Conservation (phyloP, 1,140 invertebrate genomes). For the Asobara japonica region DNA sequence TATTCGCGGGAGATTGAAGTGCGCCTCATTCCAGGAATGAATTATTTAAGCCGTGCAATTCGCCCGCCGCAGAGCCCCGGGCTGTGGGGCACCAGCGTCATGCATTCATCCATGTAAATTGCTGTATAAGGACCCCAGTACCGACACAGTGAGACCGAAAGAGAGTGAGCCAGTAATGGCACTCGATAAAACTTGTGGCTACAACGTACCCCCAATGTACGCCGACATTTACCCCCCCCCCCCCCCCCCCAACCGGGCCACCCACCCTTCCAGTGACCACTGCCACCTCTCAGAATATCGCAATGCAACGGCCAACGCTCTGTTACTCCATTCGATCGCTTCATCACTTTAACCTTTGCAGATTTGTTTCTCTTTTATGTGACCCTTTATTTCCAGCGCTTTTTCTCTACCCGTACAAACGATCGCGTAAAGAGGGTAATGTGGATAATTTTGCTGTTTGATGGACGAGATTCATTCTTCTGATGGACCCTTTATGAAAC, state of each 20-base stretch:
- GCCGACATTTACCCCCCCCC: not conserved
- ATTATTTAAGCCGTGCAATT: constrained; percentile 17
- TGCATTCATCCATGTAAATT: constrained; percentile 30
- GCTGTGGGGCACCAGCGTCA: constrained; percentile 12
- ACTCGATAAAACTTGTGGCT: constrained; percentile 26
- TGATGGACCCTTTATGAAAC: too few relatives aligned
- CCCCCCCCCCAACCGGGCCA: too few relatives aligned
- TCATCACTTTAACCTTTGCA: constrained; percentile 11
- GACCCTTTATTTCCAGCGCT: not conserved
- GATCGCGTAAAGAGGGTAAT: not conserved
- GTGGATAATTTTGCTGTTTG: too few relatives aligned
- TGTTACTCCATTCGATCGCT: not conserved
- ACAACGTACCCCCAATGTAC: not conserved
- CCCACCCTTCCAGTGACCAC: constrained; percentile 21
- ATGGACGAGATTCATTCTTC: too few relatives aligned
- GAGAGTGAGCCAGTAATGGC: constrained; percentile 17
- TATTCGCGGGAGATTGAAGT: constrained; percentile 3
- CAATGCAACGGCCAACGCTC: not conserved
- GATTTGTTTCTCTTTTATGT: not conserved
- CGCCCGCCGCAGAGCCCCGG: not conserved
- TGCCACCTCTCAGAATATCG: not conserved
- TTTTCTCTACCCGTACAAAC: not conserved
- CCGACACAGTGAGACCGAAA: not conserved
- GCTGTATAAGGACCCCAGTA: constrained; percentile 3
- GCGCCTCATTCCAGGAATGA: constrained; percentile 14